A percentile compares a stretch with the other conserved stretches of the same genome.
These are phyloP conservation scores for Clupea harengus DNA, from an alignment of 2,113 vertebrate species.

Conservation along the genomic window DNA sequence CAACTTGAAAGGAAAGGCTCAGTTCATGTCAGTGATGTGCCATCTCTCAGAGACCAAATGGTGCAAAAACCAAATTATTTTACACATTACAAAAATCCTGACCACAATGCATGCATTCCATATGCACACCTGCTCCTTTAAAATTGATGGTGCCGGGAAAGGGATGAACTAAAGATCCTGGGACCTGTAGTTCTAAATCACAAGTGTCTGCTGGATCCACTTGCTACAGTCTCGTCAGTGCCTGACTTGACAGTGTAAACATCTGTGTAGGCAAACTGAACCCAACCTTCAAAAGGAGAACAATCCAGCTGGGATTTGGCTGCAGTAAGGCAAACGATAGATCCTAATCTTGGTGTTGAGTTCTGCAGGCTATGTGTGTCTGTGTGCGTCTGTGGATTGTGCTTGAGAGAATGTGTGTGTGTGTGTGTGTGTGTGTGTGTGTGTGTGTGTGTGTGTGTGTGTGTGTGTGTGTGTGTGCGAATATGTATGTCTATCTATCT, in stretches of 20 bases:
- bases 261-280: constrained; percentile 71
- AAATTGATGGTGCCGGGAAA: background rate
- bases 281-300: constrained; percentile 71
- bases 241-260: constrained; percentile 70
- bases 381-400: no score
- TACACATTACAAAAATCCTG: no score
- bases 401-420: no score
- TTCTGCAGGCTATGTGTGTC: constrained; percentile 27
- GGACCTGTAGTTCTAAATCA: no score
- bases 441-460: background rate
- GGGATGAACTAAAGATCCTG: no score
- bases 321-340: constrained; percentile 62
- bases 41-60: background rate
- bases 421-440: no score
- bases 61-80: background rate
- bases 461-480: background rate
- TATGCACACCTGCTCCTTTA: background rate
- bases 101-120: background rate
- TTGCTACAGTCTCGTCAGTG: constrained; percentile 68
- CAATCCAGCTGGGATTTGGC: constrained; percentile 62
- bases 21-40: background rate
- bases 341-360: constrained; percentile 67
- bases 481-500: no score
- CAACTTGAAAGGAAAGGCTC: background rate
- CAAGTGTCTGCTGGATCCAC: constrained; percentile 59